These are phyloP conservation scores for Brachyistius frenatus DNA, from an alignment of 2,113 vertebrate genomes.

Conservation along the genomic window DNA sequence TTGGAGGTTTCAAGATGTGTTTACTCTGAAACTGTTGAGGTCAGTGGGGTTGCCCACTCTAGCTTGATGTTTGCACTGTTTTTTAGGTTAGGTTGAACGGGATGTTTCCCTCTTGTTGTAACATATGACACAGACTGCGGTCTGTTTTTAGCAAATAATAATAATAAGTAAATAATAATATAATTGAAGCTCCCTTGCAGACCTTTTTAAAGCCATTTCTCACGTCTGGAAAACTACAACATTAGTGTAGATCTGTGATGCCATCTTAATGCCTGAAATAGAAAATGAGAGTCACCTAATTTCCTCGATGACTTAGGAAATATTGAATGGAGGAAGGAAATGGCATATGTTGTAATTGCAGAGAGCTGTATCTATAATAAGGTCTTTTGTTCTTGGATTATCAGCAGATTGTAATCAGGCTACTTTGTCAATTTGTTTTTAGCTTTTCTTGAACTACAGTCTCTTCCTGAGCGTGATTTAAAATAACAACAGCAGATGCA, in stretches of 20 bases:
- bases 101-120: conserved; percentile 10
- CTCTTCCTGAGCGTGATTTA: conserved; percentile 11
- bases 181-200: neutral
- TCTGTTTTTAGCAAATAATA: neutral
- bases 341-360: conserved; percentile 22
- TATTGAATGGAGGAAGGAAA: conserved; percentile 62
- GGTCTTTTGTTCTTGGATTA: conserved; percentile 43
- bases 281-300: conserved; percentile 43
- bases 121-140: neutral
- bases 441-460: conserved; percentile 15
- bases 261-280: conserved; percentile 52
- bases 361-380: conserved; percentile 33
- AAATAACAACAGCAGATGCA: neutral
- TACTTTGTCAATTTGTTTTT: conserved; percentile 16
- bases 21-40: conserved; percentile 42
- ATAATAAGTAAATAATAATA: neutral
- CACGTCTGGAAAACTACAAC: neutral
- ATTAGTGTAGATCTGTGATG: neutral
- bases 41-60: conserved; percentile 28
- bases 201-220: neutral
- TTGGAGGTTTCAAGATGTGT: conserved; percentile 54
- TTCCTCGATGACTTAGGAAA: conserved; percentile 57
- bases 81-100: conserved; percentile 28
- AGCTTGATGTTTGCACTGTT: conserved; percentile 19
- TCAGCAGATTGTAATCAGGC: conserved; percentile 30